Evolutionary conservation across 2,888 invertebrate genomes (phyloP).

Genomic region (Scotopteryx bipunctaria): DNA sequence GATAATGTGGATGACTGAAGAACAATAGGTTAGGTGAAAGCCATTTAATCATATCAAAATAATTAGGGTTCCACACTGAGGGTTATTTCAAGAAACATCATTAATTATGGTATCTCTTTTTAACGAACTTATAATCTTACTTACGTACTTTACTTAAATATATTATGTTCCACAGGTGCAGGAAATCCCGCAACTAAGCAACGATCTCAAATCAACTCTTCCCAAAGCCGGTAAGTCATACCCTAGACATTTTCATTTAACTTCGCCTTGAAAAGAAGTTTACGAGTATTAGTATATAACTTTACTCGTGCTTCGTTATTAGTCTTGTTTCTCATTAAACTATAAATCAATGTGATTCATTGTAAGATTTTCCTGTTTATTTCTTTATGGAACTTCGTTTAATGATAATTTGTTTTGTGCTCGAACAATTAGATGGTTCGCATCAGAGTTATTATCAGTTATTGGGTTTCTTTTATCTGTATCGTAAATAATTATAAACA

Average conservation of each 20-base stretch:
- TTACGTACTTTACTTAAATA: background rate
- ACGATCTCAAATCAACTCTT: constrained; percentile 76
- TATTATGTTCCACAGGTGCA: constrained; percentile 60
- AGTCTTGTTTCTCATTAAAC: constrained; percentile 26
- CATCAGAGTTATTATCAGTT: background rate
- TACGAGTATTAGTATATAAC: constrained; percentile 15
- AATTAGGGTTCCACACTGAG: too few relatives aligned
- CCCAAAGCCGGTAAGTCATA: constrained; percentile 74
- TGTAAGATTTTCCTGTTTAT: constrained; percentile 33
- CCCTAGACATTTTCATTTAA: constrained; percentile 24
- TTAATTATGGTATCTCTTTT: too few relatives aligned
- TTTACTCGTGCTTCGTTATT: constrained; percentile 16
- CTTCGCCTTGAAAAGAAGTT: constrained; percentile 15
- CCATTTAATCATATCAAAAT: too few relatives aligned
- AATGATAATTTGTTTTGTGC: constrained; percentile 10
- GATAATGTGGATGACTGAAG: too few relatives aligned
- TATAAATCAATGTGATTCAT: constrained; percentile 26
- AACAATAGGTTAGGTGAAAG: too few relatives aligned
- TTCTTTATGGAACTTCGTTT: constrained; percentile 10
- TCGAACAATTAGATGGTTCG: background rate
- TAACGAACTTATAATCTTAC: background rate
- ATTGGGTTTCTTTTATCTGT: background rate
- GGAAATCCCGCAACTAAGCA: constrained; percentile 71
- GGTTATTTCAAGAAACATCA: too few relatives aligned
- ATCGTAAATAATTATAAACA: background rate